These are phyloP conservation scores for Neostethus bicornis DNA, from an alignment of 2,797 vertebrate genomes.

Conservation along the genomic window DNA sequence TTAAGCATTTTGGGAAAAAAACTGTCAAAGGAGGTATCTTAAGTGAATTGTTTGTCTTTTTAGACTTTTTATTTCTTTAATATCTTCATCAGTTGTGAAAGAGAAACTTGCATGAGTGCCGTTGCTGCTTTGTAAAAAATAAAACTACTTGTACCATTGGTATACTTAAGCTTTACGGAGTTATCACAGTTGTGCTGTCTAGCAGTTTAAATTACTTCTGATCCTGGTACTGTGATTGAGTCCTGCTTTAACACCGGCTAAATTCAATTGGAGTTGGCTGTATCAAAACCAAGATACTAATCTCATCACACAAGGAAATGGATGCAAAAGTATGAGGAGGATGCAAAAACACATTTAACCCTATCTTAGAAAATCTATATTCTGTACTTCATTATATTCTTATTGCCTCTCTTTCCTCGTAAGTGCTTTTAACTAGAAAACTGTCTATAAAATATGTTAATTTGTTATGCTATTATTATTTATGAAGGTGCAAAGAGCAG, in stretches of 20 bases:
- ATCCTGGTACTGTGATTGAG: constrained; percentile 46
- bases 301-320: constrained; percentile 12
- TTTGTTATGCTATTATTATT: background rate
- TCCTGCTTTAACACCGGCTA: background rate
- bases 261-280: constrained; percentile 14
- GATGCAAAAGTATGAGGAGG: constrained; percentile 14
- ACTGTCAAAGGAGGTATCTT: constrained; percentile 27
- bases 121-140: constrained; percentile 35
- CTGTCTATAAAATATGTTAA: background rate
- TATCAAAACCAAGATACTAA: constrained; percentile 15
- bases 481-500: background rate
- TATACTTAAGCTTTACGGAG: constrained; percentile 60
- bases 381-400: background rate
- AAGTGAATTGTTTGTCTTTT: constrained; percentile 30
- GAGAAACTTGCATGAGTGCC: constrained; percentile 12
- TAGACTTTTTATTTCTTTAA: constrained; percentile 44
- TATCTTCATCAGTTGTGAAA: constrained; percentile 44
- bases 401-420: background rate
- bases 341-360: constrained; percentile 15
- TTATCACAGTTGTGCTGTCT: constrained; percentile 44
- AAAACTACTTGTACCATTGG: constrained; percentile 64
- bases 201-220: constrained; percentile 49
- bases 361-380: constrained; percentile 2
- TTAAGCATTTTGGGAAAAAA: constrained; percentile 31
- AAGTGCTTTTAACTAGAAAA: background rate